Base-by-base conservation (phyloP, 2,888 invertebrate genomes). In the Galerucella pusilla region DNA sequence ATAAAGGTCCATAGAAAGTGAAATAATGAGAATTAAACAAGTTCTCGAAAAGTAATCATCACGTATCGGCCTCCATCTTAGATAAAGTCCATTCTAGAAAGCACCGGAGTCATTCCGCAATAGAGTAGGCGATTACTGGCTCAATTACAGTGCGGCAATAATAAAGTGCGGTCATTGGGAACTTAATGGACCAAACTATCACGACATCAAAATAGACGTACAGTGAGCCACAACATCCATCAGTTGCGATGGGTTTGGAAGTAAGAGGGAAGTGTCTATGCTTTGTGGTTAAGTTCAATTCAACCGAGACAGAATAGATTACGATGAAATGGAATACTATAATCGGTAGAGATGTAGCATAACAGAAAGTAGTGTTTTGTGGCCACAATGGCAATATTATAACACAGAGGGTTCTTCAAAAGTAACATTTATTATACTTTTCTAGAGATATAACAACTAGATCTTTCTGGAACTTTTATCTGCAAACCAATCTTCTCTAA, bases 81-180 rank as follows among this genome's bases (percentile, higher is more conserved):
- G 78, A 78, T 77, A 75, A 74, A 74, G 77, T 76, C 78, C 75
- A 76, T 78, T 78, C 75, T 76, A 65, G 70, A 76, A 77, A 78
- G 71, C 77, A 78, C 78, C 77, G 76, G 77, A 75, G 76, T 77
- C 77, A 79, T 78, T 82, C 78, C 77, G 77, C 79, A 71, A 69
- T 75, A 77, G 76, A 77, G 85, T 82, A 83, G 84, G 81, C 86
- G 85, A 86, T 86, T 86, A 86, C 85, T 81, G 84, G 78, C 79
- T 85, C 85, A 87, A 87, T 87, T 87, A 86, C 86, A 80, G 84
- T 80, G 83, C 81, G 83, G 76, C 77, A 82, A 83, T 85, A 85
- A 85, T 85, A 86, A 86, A 86, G 84, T 86, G 84, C 81, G 85
- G 85, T 84, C 86, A 86, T 86, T 84, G 84, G 81, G 82, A 83